A percentile compares a stretch with the other conserved stretches of the same genome.
phyloP scores from a whole-genome alignment of 92 coral and sea anemone species.

The Siderastrea siderea region DNA sequence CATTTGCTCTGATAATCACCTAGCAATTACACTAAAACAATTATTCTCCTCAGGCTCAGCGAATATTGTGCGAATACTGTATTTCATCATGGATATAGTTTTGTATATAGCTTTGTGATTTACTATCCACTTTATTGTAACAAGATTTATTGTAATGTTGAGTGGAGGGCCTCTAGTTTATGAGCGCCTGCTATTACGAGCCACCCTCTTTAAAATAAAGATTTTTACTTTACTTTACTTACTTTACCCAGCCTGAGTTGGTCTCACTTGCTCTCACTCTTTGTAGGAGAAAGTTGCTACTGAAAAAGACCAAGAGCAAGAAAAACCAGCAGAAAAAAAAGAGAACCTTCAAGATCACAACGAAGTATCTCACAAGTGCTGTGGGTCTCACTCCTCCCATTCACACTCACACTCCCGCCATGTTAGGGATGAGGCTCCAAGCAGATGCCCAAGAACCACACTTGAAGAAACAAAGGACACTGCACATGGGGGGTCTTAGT shows the following conservation, averaged over 20 bases:
- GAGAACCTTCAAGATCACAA: neutral
- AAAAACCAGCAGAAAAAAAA: neutral
- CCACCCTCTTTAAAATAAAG: no score
- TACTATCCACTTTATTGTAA: no score
- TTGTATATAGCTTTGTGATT: no score
- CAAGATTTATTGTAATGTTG: no score
- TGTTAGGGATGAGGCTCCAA: constrained; percentile 28
- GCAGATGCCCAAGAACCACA: constrained; percentile 39
- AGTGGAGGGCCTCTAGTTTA: no score
- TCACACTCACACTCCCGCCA: neutral
- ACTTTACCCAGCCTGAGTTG: neutral
- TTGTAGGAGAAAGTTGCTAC: constrained; percentile 20
- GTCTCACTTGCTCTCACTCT: neutral
- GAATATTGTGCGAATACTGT: no score
- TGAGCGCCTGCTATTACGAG: no score
- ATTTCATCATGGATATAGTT: no score
- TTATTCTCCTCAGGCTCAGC: no score
- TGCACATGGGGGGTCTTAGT: constrained; percentile 12
- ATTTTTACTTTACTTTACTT: neutral
- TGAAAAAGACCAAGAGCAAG: constrained; percentile 13
- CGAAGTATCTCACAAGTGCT: constrained; percentile 15
- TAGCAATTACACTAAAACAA: no score
- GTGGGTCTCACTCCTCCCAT: neutral
- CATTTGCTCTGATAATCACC: no score
- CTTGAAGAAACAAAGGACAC: constrained; percentile 12